phyloP scores from a whole-genome alignment of 1,140 invertebrate species.

The Helicoverpa armigera region DNA sequence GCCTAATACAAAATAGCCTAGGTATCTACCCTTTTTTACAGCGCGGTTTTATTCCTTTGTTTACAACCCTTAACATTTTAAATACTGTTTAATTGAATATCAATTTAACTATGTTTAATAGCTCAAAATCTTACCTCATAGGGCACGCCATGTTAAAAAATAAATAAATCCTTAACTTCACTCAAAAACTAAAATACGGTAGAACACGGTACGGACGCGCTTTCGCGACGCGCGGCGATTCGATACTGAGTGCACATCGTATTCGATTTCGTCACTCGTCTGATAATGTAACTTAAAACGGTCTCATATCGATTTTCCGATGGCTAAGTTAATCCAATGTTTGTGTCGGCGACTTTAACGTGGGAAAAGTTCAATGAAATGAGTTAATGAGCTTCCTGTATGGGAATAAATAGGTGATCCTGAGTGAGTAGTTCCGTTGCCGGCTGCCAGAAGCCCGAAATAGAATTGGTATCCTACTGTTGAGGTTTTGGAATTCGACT shows the following conservation, averaged over 20 bases:
- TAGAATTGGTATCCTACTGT: constrained; percentile 4
- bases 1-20: no score
- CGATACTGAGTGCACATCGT: constrained; percentile 53
- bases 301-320: constrained; percentile 51
- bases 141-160: constrained; percentile 73
- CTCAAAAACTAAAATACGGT: constrained; percentile 31
- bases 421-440: neutral
- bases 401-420: neutral
- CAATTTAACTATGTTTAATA: no score
- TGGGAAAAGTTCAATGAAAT: neutral
- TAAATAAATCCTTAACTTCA: constrained; percentile 16
- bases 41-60: no score
- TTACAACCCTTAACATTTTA: no score
- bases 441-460: constrained; percentile 1
- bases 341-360: constrained; percentile 14
- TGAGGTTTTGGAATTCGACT: neutral
- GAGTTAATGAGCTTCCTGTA: neutral
- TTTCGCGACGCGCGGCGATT: constrained; percentile 49
- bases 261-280: constrained; percentile 55
- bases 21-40: no score
- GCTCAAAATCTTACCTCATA: constrained; percentile 68
- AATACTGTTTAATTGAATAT: no score
- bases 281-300: constrained; percentile 59
- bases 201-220: constrained; percentile 49
- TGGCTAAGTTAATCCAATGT: constrained; percentile 18